Evolutionary conservation across 2,113 vertebrate genomes (phyloP).

Genomic region (Forbesichthys papilliferus): DNA sequence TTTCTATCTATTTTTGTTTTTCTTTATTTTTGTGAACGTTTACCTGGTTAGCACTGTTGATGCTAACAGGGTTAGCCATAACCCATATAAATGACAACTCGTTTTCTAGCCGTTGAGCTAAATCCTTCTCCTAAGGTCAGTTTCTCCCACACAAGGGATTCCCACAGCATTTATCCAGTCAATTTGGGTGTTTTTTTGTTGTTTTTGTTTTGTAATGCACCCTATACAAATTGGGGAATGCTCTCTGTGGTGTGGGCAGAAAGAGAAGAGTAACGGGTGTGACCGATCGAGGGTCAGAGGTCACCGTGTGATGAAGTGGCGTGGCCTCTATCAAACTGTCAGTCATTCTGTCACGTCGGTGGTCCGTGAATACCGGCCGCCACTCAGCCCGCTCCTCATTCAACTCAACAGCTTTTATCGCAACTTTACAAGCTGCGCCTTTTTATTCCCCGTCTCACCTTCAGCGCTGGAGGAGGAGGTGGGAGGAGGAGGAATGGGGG

Average conservation of each 20-base stretch:
- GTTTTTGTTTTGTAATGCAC: constrained; percentile 34
- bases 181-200: constrained; percentile 38
- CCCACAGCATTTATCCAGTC: constrained; percentile 49
- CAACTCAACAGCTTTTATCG: constrained; percentile 69
- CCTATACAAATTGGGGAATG: constrained; percentile 72
- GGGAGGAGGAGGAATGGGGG: constrained; percentile 3
- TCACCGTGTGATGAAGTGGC: constrained; percentile 75
- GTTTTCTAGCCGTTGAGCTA: not conserved
- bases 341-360: constrained; percentile 69
- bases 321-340: constrained; percentile 74
- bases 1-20: not conserved
- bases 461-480: constrained; percentile 48
- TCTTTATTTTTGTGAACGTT: constrained; percentile 7
- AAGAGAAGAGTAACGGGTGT: constrained; percentile 69
- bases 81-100: constrained; percentile 20
- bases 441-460: constrained; percentile 70
- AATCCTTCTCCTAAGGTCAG: not conserved
- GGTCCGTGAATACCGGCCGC: constrained; percentile 70
- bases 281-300: constrained; percentile 69
- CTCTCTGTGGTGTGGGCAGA: constrained; percentile 61
- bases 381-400: constrained; percentile 64
- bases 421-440: constrained; percentile 74
- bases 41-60: not conserved
- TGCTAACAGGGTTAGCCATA: not conserved
- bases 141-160: constrained; percentile 18